Evolutionary conservation across 2,797 vertebrate species (phyloP).

Genomic region (Chiloscyllium punctatum): DNA sequence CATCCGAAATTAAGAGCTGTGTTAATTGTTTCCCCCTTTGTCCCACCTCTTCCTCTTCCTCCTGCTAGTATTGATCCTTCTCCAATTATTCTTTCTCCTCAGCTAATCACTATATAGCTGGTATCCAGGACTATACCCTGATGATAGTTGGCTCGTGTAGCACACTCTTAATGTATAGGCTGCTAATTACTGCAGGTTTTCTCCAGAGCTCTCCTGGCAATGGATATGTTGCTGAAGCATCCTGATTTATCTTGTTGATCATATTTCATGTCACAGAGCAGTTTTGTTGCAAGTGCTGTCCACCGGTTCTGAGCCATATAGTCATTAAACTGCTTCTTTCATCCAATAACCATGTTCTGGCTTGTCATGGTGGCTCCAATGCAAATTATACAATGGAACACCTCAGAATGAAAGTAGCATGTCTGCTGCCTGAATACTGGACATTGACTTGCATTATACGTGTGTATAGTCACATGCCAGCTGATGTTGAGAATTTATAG

Average conservation of each 20-base stretch:
- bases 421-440: neutral
- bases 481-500: neutral
- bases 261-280: neutral
- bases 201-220: too few relatives aligned
- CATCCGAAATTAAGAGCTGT: neutral
- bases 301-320: neutral
- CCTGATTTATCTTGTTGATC: neutral
- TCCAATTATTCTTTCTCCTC: neutral
- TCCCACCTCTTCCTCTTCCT: too few relatives aligned
- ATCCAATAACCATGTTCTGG: neutral
- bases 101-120: neutral
- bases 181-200: neutral
- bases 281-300: neutral
- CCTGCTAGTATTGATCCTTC: neutral
- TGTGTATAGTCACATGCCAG: neutral
- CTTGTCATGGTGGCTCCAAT: neutral
- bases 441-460: neutral
- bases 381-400: neutral
- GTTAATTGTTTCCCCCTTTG: neutral
- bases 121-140: neutral
- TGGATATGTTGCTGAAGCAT: neutral
- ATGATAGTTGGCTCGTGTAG: neutral
- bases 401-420: neutral
- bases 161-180: neutral
- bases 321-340: neutral